Conservation (phyloP, 2,797 vertebrate genomes). For the Lindbergichthys nudifrons region DNA sequence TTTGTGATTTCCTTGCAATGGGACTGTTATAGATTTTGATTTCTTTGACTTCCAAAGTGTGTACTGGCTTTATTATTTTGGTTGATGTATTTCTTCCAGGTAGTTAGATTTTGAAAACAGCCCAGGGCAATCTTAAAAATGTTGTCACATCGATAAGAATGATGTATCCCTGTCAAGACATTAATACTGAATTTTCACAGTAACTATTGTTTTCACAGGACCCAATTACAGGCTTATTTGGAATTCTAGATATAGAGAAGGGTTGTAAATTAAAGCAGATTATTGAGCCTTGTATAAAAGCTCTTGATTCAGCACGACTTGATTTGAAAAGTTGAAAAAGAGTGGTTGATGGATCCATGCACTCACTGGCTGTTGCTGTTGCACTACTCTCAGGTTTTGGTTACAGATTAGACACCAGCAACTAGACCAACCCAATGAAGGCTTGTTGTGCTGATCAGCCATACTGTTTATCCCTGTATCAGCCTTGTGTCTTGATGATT, state of each 20-base stretch:
- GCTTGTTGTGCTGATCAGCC: neutral
- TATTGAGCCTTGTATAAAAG: neutral
- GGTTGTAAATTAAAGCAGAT: neutral
- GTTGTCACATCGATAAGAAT: constrained; percentile 19
- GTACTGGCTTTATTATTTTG: constrained; percentile 16
- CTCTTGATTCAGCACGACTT: neutral
- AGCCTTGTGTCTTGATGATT: constrained; percentile 24
- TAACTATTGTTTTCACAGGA: neutral
- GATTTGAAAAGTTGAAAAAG: constrained; percentile 3
- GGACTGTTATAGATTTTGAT: neutral
- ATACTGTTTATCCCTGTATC: constrained; percentile 5
- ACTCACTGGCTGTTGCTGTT: neutral
- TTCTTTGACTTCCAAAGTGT: constrained; percentile 4
- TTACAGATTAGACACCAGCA: constrained; percentile 4
- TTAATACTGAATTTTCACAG: constrained; percentile 5
- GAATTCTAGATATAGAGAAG: neutral
- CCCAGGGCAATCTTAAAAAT: neutral
- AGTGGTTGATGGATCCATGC: neutral
- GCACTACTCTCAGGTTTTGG: neutral
- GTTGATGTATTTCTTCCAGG: neutral
- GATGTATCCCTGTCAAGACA: constrained; percentile 1
- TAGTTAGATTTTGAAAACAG: constrained; percentile 2
- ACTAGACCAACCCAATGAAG: constrained; percentile 5
- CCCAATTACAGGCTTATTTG: neutral
- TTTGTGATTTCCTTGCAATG: constrained; percentile 1